These are phyloP conservation scores for Mythimna loreyi DNA, from an alignment of 2,888 invertebrate species.

Conservation along the genomic window DNA sequence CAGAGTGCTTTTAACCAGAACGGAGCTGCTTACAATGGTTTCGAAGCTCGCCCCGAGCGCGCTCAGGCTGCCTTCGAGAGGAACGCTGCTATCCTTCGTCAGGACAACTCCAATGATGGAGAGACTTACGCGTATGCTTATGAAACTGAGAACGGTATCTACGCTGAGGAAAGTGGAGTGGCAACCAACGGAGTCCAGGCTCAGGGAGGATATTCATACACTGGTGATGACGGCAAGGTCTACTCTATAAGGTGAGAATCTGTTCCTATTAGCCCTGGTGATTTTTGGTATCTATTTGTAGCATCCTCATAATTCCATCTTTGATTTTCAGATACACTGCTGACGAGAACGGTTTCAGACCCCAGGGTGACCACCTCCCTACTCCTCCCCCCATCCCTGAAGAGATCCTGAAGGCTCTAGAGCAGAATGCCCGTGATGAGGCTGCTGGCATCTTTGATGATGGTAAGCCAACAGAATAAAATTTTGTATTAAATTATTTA, in stretches of 20 bases:
- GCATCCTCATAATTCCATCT: too few species aligned
- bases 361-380: slow-evolving; percentile 85
- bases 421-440: slow-evolving; percentile 86
- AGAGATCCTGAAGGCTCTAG: slow-evolving; percentile 83
- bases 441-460: slow-evolving; percentile 87
- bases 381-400: slow-evolving; percentile 85
- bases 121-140: slow-evolving; percentile 82
- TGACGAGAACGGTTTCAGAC: slow-evolving; percentile 85
- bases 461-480: slow-evolving; percentile 69
- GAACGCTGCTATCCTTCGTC: slow-evolving; percentile 83
- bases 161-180: slow-evolving; percentile 84
- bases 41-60: slow-evolving; percentile 76
- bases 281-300: too few species aligned
- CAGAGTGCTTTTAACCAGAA: slow-evolving; percentile 52
- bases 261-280: too few species aligned
- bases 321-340: slow-evolving; percentile 80
- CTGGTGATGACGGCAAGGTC: slow-evolving; percentile 85
- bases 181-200: slow-evolving; percentile 85
- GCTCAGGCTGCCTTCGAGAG: slow-evolving; percentile 83
- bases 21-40: slow-evolving; percentile 63
- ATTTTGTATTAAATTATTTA: too few species aligned
- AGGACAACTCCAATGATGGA: slow-evolving; percentile 82
- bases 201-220: slow-evolving; percentile 84
- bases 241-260: slow-evolving; percentile 81
- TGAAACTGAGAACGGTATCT: slow-evolving; percentile 86